phyloP scores from a whole-genome alignment of 2,797 vertebrate genomes.

The Acestrorhynchus altus region DNA sequence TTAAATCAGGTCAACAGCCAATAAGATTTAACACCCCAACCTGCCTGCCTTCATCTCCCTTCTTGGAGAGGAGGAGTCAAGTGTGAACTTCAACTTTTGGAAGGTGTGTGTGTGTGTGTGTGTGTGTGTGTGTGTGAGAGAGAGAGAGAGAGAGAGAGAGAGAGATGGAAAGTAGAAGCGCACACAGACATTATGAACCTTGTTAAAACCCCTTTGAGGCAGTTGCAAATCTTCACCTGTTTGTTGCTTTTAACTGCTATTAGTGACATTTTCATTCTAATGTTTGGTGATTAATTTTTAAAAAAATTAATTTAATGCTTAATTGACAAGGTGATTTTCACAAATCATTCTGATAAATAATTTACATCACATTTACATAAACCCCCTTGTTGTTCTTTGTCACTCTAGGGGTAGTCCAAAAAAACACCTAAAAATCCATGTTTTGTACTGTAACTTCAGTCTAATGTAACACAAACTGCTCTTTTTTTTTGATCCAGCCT shows the following conservation, averaged over 20 bases:
- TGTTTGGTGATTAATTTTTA: not conserved
- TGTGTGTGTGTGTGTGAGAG: constrained; percentile 33
- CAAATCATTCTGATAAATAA: too few species aligned
- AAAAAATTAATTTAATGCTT: too few species aligned
- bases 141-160: constrained; percentile 31
- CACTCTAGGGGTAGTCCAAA: not conserved
- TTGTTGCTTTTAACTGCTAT: not conserved
- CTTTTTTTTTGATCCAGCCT: constrained; percentile 7
- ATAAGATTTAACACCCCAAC: constrained; percentile 59
- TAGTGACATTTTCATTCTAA: not conserved
- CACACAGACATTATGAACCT: not conserved
- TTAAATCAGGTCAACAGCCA: constrained; percentile 64
- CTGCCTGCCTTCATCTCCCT: constrained; percentile 46
- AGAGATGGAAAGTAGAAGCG: not conserved
- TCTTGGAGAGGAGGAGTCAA: constrained; percentile 22
- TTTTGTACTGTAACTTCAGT: not conserved
- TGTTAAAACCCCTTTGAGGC: constrained; percentile 18
- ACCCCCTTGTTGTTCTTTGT: too few species aligned
- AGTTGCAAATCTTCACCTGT: constrained; percentile 3
- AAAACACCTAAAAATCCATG: not conserved
- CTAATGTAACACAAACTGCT: constrained; percentile 1
- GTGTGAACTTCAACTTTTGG: constrained; percentile 23
- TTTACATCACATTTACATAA: too few species aligned
- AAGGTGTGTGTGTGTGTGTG: constrained; percentile 24
- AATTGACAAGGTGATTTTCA: not conserved